Evolutionary conservation across 2,888 invertebrate species (phyloP).

Genomic region (Onchidella celtica): DNA sequence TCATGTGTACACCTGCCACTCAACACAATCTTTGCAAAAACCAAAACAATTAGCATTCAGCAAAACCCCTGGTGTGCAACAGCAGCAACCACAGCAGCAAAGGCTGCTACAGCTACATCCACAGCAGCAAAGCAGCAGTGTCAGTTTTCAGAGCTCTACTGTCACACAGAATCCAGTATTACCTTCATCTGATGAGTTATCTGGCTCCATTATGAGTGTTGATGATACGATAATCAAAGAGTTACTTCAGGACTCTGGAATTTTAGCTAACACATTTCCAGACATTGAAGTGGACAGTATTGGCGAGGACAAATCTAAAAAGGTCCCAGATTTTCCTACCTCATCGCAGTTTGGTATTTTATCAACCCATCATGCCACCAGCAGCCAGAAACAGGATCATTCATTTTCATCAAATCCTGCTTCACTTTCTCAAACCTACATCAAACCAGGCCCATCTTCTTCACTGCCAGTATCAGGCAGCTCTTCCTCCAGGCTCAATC

Average conservation of each 20-base stretch:
- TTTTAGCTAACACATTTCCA: conserved; percentile 45
- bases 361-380: neutral
- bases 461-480: neutral
- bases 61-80: neutral
- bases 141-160: neutral
- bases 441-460: neutral
- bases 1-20: neutral
- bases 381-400: neutral
- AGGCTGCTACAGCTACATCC: neutral
- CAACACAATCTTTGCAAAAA: neutral
- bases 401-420: neutral
- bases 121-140: neutral
- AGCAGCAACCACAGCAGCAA: neutral
- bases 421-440: neutral
- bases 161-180: neutral
- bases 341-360: conserved; percentile 7
- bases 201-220: conserved; percentile 46
- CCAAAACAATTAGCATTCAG: neutral
- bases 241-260: conserved; percentile 46
- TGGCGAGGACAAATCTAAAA: conserved; percentile 28
- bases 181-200: conserved; percentile 44
- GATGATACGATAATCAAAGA: conserved; percentile 50
- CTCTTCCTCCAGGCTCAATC: neutral
- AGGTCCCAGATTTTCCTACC: neutral
- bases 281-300: conserved; percentile 44